Conservation (phyloP, 2,888 invertebrate genomes). For the Microdon myrmicae region DNA sequence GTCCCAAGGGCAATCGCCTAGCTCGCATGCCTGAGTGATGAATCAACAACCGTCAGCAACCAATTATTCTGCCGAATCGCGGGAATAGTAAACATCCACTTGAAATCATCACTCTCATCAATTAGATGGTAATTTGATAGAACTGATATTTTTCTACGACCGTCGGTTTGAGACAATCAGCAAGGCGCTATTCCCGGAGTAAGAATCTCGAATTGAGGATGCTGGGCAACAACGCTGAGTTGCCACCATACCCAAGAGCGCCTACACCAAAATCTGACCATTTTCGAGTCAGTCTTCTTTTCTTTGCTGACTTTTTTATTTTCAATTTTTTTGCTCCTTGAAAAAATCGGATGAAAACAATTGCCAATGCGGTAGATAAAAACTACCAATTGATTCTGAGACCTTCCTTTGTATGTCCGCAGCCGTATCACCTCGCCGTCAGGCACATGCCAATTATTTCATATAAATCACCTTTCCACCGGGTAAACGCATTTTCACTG, state of each 20-base stretch:
- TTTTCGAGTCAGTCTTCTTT: conserved; percentile 38
- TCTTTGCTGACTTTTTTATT: conserved; percentile 34
- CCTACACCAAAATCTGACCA: conserved; percentile 12
- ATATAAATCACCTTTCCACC: conserved; percentile 43
- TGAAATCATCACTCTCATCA: conserved; percentile 12
- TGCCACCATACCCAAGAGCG: background rate
- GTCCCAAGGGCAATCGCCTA: too few species aligned
- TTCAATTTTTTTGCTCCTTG: conserved; percentile 30
- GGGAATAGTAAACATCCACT: conserved; percentile 37
- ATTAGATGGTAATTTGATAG: conserved; percentile 38
- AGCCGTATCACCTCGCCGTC: conserved; percentile 50
- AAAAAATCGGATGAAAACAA: conserved; percentile 53
- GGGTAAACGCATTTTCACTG: conserved; percentile 12
- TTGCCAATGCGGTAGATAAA: conserved; percentile 59
- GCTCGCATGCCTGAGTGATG: too few species aligned
- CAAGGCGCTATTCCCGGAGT: conserved; percentile 1
- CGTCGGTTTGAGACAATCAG: too few species aligned
- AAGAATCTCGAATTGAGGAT: background rate
- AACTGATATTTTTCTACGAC: conserved; percentile 32
- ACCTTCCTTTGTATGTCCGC: conserved; percentile 14
- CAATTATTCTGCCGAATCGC: conserved; percentile 19
- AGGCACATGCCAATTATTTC: conserved; percentile 55
- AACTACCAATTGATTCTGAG: conserved; percentile 31
- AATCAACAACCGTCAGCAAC: conserved; percentile 5
- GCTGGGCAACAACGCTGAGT: too few species aligned